These are phyloP conservation scores for Hemichromis elongatus DNA, from an alignment of 2,113 vertebrate species.

Conservation along the genomic window DNA sequence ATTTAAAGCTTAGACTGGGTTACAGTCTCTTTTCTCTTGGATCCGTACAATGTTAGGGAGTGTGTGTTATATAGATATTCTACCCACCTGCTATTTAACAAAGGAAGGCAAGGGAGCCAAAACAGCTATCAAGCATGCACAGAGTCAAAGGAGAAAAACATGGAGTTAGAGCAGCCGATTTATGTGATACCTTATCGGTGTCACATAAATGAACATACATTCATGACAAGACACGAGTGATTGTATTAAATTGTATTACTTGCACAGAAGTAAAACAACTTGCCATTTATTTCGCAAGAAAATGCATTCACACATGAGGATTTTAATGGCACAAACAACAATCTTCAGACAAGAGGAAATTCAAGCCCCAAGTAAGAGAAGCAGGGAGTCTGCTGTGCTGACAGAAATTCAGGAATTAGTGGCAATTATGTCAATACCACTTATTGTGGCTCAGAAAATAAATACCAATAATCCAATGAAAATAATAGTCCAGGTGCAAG, in stretches of 20 bases:
- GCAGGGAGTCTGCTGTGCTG: neutral
- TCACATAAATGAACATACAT: neutral
- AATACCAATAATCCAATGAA: neutral
- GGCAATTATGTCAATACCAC: neutral
- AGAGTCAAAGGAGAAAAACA: neutral
- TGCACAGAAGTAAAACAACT: neutral
- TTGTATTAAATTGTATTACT: neutral
- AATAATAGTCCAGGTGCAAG: neutral
- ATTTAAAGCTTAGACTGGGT: neutral
- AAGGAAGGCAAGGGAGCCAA: neutral
- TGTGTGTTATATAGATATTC: neutral
- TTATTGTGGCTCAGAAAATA: neutral
- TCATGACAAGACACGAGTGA: neutral
- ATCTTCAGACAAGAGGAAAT: neutral
- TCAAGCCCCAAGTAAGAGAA: neutral
- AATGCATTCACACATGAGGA: neutral
- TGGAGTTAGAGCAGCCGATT: neutral
- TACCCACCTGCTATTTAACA: neutral
- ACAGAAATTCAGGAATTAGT: neutral
- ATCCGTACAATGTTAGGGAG: neutral
- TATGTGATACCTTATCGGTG: neutral
- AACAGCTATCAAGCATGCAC: neutral
- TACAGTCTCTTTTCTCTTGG: neutral
- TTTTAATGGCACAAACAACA: neutral
- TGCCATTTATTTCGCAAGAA: neutral